Evolutionary conservation across 2,888 invertebrate genomes (phyloP).

Genomic region (Tenthredo livida): DNA sequence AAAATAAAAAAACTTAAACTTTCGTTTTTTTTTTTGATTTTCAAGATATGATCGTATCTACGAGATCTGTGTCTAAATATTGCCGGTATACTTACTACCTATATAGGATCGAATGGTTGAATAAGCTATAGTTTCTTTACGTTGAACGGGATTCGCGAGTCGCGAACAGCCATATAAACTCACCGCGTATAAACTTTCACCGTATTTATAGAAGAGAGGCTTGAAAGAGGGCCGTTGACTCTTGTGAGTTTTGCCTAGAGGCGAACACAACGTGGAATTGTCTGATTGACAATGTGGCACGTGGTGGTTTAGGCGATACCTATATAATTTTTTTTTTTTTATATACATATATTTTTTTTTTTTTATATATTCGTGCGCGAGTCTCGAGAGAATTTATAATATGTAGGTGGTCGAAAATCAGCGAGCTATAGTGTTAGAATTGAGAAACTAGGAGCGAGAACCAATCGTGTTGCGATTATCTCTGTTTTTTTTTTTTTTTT

Average conservation of each 20-base stretch:
- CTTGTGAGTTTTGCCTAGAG: conserved; percentile 19
- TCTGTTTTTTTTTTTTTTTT: neutral
- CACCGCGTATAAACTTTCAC: conserved; percentile 52
- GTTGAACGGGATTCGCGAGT: conserved; percentile 20
- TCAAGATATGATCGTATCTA: too few relatives aligned
- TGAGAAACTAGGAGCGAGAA: neutral
- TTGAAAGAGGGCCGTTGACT: conserved; percentile 52
- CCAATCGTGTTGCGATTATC: neutral
- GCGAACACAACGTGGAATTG: neutral
- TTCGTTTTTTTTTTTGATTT: neutral
- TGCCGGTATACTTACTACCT: neutral
- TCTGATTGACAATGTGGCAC: conserved; percentile 3
- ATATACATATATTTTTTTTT: too few relatives aligned
- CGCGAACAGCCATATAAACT: conserved; percentile 2
- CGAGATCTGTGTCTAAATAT: neutral
- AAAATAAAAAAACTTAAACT: neutral
- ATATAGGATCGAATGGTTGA: neutral
- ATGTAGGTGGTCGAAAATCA: neutral
- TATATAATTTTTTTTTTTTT: too few relatives aligned
- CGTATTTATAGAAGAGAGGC: conserved; percentile 53
- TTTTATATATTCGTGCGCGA: neutral
- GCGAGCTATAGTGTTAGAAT: neutral
- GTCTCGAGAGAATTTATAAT: neutral
- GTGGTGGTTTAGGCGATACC: neutral
- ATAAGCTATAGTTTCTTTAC: neutral